These are phyloP conservation scores for Halocynthia aurantium DNA, from an alignment of 23 tunicate genomes.

Conservation along the genomic window DNA sequence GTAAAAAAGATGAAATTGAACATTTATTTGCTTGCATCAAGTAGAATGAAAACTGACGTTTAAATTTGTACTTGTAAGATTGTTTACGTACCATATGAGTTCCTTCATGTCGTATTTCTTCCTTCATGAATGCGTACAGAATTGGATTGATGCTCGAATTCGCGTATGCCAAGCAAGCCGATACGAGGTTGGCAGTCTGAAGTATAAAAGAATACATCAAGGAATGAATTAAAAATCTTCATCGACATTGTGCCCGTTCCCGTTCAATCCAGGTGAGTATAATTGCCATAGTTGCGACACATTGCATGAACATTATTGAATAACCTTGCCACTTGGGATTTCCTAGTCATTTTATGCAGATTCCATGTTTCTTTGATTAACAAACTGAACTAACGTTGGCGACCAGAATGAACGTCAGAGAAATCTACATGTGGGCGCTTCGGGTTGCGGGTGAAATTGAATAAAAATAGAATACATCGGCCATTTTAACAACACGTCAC, in stretches of 20 bases:
- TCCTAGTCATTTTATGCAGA: too few species aligned
- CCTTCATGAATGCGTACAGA: conserved; percentile 89
- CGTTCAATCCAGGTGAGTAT: too few species aligned
- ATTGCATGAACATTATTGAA: neutral
- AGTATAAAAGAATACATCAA: neutral
- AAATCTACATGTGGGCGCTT: too few species aligned
- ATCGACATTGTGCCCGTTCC: neutral
- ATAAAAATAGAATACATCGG: too few species aligned
- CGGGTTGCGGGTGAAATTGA: too few species aligned
- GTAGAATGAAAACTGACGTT: neutral
- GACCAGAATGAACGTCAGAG: too few species aligned
- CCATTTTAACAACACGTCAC: too few species aligned
- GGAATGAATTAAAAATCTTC: neutral
- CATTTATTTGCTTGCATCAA: too few species aligned
- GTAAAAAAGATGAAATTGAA: too few species aligned
- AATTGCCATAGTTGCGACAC: neutral
- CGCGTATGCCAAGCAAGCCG: conserved; percentile 65
- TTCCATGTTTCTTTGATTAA: too few species aligned
- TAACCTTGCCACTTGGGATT: neutral
- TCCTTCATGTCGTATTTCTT: conserved; percentile 48
- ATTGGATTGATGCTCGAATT: conserved; percentile 82
- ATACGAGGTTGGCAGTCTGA: conserved; percentile 47
- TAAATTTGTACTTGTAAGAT: too few species aligned
- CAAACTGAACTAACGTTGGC: too few species aligned
- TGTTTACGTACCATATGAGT: conserved; percentile 32